Base-by-base conservation (phyloP, 2,888 invertebrate genomes). In the Sphaerophoria rueppellii region DNA sequence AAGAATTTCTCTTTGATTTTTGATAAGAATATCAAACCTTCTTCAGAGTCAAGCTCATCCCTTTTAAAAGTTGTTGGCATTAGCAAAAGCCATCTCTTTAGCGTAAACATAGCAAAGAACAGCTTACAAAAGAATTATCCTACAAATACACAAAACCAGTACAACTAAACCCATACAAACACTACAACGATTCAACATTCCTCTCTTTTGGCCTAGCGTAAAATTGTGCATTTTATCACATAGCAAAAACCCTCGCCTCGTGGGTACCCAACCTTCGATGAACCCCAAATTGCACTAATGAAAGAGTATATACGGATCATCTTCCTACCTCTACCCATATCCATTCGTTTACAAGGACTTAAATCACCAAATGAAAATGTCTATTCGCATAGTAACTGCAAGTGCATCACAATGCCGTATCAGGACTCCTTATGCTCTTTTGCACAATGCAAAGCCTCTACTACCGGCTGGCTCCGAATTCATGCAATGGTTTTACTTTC, bases 201-300 rank as follows among this genome's bases (percentile, higher is more conserved):
- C 76, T 85, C 69, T 81, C 70, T 69, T 73, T 40, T 40, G 52
- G n/a, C 43, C 35, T 73, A 73, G 80, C 85, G 81, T 85, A 85
- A 85, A 85, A 46, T 85, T 63, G 37, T 70, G 69, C 72, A 81
- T 73, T 85, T 85, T 85, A 85, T 77, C 76, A 63, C 81, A 81
- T 48, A 35, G 57, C n/a, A 81, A 85, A 71, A 76, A 80, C 75
- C 37, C 50, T 58, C 57, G 40, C 46, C 34, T 9, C 34, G n/a
- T 37, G 0, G 1, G 43, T 12, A 24, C 14, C 54, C 63, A 50
- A 11, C 35, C 14, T 12, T 34, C 12, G 4, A 4, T 16, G 14
- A 32, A 43, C 34, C 34, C 54, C 52, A 67, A 48, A 61, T 43
- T 71, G 73, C 61, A 73, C 65, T 75, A 80, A 80, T 83, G 75